A percentile compares a stretch with the other conserved stretches of the same genome.
These are phyloP conservation scores for Bathynomus jamesi DNA, from an alignment of 1,140 invertebrate species.

Conservation along the genomic window DNA sequence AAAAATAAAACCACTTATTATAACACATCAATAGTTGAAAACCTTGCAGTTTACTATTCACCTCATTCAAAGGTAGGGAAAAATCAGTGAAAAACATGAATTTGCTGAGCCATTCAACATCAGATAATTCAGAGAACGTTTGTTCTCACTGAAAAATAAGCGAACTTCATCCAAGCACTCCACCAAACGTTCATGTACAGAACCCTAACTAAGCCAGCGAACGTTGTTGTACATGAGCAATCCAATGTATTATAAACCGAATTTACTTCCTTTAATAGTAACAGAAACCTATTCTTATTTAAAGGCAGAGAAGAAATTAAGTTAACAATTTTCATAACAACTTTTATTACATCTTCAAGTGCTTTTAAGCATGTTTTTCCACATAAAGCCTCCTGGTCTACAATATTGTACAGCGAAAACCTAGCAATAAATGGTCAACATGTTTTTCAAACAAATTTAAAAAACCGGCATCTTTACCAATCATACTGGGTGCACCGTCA, in stretches of 20 bases:
- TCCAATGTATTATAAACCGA: conserved; percentile 40
- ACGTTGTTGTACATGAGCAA: conserved; percentile 41
- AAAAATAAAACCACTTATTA: too few species aligned
- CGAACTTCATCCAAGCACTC: conserved; percentile 41
- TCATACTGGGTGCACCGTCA: not conserved
- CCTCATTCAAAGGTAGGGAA: conserved; percentile 4
- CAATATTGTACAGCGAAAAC: conserved; percentile 39
- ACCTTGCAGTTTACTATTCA: conserved; percentile 2
- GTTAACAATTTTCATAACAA: conserved; percentile 13
- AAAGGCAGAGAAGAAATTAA: conserved; percentile 37
- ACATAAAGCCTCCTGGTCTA: conserved; percentile 32
- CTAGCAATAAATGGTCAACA: conserved; percentile 36
- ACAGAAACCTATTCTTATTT: conserved; percentile 39
- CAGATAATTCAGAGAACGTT: not conserved
- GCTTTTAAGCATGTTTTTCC: conserved; percentile 34
- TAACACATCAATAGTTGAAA: too few species aligned
- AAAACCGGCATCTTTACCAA: conserved; percentile 3
- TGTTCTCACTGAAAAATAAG: conserved; percentile 38
- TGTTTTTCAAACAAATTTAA: conserved; percentile 29
- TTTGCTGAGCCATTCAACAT: not conserved
- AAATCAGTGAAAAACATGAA: conserved; percentile 5
- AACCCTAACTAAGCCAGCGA: conserved; percentile 40
- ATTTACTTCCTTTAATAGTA: conserved; percentile 40
- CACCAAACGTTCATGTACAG: conserved; percentile 41
- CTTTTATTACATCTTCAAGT: conserved; percentile 20